Evolutionary conservation across 2,113 vertebrate genomes (phyloP), one percentile per base, ranked within the genome.

Genomic region (Microcebus lehilahytsara): DNA sequence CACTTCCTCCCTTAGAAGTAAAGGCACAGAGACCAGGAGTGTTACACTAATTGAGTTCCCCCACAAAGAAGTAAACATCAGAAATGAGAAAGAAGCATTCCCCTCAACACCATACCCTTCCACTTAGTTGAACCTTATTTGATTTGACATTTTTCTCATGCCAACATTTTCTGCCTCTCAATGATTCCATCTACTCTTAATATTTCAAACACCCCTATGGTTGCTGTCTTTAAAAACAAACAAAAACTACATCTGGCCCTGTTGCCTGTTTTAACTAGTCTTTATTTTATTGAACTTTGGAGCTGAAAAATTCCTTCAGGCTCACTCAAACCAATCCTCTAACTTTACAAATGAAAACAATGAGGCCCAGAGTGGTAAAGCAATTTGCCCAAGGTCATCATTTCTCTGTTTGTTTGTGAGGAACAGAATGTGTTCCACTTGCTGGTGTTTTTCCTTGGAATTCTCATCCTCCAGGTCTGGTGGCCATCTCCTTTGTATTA

Each of bases 261-360:
- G 9, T 19, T 71, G 51, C 51, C 25, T 42, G 86, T 64, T 79
- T 92, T 90, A 87, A 80, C 37, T 80, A 49, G 51, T 91, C 67
- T 89, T 87, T 75, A 74, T 22, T 85, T 96, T 46, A 85, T 0
- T 93, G 49, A 91, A 89, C 42, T 89, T 49, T 92, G n/a, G 72
- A 75, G 30, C 9, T 72, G 62, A 62, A 92, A 93, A 85, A 94
- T 69, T 23, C 85, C 72, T 93, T 56, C 53, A 37, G 62, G 49
- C 6, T 83, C 17, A 88, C n/a, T 79, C 64, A 89, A 25, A 64
- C 56, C 32, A 96, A 78, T 34, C 34, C 49, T 96, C 25, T 56
- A 66, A 66, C 83, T 91, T 93, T 74, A 91, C 37, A 95, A 67
- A 30, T 78, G 22, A 89, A 91, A 67, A 91, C 51, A 85, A 60